A percentile compares a stretch with the other conserved stretches of the same genome.
Evolutionary conservation across 2,888 invertebrate species (phyloP).

Genomic region (Eurois occulta): DNA sequence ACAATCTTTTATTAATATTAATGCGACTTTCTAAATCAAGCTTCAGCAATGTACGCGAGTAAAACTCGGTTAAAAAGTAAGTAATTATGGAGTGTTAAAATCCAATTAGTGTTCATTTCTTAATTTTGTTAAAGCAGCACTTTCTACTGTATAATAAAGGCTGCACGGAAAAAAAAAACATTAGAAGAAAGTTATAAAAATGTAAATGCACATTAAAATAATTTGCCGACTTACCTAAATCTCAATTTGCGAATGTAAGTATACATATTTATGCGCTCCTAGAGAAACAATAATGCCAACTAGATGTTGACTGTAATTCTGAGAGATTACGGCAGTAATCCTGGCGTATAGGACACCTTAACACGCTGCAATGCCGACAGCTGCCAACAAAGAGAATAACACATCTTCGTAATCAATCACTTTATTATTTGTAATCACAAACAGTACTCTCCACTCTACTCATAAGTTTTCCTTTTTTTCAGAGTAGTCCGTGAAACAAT

Average conservation of each 20-base stretch:
- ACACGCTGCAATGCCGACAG: slow-evolving; percentile 10
- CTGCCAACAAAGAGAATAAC: slow-evolving; percentile 37
- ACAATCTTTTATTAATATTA: not conserved
- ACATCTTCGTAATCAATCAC: slow-evolving; percentile 43
- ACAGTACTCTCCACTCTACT: slow-evolving; percentile 33
- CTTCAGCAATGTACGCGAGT: slow-evolving; percentile 1
- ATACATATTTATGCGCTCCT: not conserved
- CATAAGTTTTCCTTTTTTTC: slow-evolving; percentile 55
- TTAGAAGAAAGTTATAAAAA: slow-evolving; percentile 17
- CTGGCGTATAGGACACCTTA: not conserved
- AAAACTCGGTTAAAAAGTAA: not conserved
- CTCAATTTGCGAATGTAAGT: not conserved
- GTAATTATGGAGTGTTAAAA: slow-evolving; percentile 12
- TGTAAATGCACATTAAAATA: not conserved
- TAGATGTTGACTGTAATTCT: slow-evolving; percentile 2
- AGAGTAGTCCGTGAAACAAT: slow-evolving; percentile 67
- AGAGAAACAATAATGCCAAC: not conserved
- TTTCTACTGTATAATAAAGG: slow-evolving; percentile 23
- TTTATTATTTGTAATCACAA: slow-evolving; percentile 41
- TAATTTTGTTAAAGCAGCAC: slow-evolving; percentile 8
- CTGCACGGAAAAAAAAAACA: not conserved
- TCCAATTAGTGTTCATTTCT: slow-evolving; percentile 23
- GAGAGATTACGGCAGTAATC: slow-evolving; percentile 23
- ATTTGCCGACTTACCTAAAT: slow-evolving; percentile 6
- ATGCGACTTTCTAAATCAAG: slow-evolving; percentile 26